Percentiles rank a stretch among this genome's conserved stretches.
These are phyloP conservation scores for Mus spretus DNA, from an alignment of 2,797 vertebrate genomes.

Conservation along the genomic window DNA sequence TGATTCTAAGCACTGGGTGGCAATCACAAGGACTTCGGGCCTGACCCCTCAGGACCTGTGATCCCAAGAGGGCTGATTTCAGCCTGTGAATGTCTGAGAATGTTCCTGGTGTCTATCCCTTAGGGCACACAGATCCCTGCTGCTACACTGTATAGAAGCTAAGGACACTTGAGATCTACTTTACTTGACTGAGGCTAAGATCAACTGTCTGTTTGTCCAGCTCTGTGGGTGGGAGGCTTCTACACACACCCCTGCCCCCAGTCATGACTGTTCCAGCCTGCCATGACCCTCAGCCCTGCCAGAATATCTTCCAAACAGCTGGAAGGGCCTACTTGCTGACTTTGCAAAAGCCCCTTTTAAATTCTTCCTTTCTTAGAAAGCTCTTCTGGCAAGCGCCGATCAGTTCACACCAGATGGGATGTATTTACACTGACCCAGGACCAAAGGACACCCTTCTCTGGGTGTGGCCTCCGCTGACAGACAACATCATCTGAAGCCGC, in stretches of 20 bases:
- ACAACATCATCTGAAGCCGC: constrained; percentile 47
- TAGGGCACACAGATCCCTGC: neutral
- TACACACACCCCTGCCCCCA: neutral
- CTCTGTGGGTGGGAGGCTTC: constrained; percentile 56
- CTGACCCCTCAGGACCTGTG: neutral
- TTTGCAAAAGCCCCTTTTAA: constrained; percentile 78
- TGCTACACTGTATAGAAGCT: neutral
- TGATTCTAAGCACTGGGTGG: neutral
- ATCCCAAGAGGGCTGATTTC: neutral
- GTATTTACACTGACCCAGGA: constrained; percentile 51
- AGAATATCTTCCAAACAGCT: constrained; percentile 77
- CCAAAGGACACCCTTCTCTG: constrained; percentile 46
- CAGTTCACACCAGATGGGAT: constrained; percentile 77
- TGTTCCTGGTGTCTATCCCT: neutral
- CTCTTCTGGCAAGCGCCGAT: constrained; percentile 58
- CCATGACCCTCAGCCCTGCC: neutral
- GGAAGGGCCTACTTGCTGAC: neutral
- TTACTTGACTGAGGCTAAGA: constrained; percentile 21
- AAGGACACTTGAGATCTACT: neutral
- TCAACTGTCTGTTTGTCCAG: neutral
- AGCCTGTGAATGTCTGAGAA: neutral
- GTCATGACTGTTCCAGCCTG: neutral
- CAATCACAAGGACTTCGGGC: neutral
- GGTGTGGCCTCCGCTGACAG: neutral
- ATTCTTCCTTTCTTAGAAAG: constrained; percentile 70